Base-by-base conservation (phyloP, 35 echinoderm and acorn worm species). In the Holothuria glaberrima region DNA sequence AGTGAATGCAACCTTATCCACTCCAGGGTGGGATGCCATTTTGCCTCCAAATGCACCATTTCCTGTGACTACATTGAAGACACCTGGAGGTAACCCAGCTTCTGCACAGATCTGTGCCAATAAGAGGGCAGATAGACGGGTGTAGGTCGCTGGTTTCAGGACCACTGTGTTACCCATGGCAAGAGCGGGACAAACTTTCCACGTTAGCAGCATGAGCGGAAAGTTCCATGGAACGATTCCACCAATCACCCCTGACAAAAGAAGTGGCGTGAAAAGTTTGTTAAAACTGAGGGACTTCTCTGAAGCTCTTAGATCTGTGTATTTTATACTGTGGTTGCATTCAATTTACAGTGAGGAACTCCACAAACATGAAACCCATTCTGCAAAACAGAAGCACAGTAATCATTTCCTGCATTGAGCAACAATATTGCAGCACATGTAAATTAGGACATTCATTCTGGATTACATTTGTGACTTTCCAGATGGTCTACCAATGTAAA, bases 181-280 rank as follows among this genome's bases (percentile, higher is more conserved):
- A 21, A 99, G 85, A 61, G 97, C 97, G 1, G 97, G 97, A 88
- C 97, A 99, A 5, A 99, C 91, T 77, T 99, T 99, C 97, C 97
- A 99, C 0, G 89, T 99, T 45, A 99, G 48, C 30, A 99, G 89
- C 97, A 99, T 99, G 26, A 99, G 89, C 12, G 97, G 97, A 62
- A 99, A 99, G 86, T 99, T 99, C 97, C 97, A 99, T 6, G 97
- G 97, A 28, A 95, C 93, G 65, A 99, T 99, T 31, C 90, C 97
- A 41, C 93, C 97, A 41, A 99, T 93, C 41, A 99, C 91, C 75
- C 97, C 97, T 99, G 83, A 12, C 1, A 78, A 56, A 48, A 89
- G 26, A 33, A 89, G 12, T 54, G 3, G 16, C 4, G 50, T 1
- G 13, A 54, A 17, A 1, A 7, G 36, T 41, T 41, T 41, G 36